Evolutionary conservation across 1,140 invertebrate genomes (phyloP), one percentile per base, ranked within the genome.

Genomic region (Fopius arisanus): DNA sequence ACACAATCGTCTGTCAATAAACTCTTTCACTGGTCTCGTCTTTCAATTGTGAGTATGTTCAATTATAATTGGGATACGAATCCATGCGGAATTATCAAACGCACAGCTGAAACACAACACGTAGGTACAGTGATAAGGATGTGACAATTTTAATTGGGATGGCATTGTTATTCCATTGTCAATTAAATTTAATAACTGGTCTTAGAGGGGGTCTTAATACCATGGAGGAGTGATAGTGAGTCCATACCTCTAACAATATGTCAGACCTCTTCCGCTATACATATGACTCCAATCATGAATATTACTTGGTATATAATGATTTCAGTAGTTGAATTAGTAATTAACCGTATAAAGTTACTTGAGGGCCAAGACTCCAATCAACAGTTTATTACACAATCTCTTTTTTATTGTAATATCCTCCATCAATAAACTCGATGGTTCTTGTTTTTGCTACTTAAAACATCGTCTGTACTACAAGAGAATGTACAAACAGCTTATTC

Each of bases 111-210:
- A 72, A 72, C 63, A 72, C 63, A 72, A 28, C 37, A 62, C 33
- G 33, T 48, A 63, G 29, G 31, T 41, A 63, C 43, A 63, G 41
- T n/a, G 59, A 72, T 66, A 59, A 59, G 51, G 40, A 48, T n/a
- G 43, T 2, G n/a, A 3, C 41, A 66, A 62, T 76, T 77, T 80
- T 79, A 80, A 81, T 80, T 80, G 77, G 72, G 69, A 74, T 54
- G 66, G 29, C 77, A 79, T 74, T 77, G 80, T 83, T 82, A 82
- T 80, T 82, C 77, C 75, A 80, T 78, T 81, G 82, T 82, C 82
- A 83, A 83, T 83, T 83, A 83, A 80, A 77, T 78, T 81, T 77
- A 79, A 78, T 75, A 76, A 78, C 73, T 77, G 62, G 70, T 51
- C 51, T 72, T 63, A 63, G 54, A 16, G 16, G 40, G 28, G n/a